These are phyloP conservation scores for Agapornis roseicollis DNA, from an alignment of 2,113 vertebrate genomes.

Conservation along the genomic window DNA sequence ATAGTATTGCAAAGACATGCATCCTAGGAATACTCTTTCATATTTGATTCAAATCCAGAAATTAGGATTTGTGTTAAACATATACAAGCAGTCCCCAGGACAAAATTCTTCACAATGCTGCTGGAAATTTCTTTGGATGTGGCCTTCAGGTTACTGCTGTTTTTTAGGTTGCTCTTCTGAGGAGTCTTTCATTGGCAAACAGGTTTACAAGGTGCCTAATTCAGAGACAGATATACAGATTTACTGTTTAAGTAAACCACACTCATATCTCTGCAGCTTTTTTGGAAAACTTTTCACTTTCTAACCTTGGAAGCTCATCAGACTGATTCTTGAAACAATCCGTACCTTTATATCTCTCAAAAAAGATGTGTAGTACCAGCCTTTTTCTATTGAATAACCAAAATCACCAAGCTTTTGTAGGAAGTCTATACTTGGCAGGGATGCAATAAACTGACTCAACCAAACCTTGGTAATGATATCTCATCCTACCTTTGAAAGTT, in stretches of 20 bases:
- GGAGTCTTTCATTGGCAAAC: not conserved
- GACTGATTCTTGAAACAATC: not conserved
- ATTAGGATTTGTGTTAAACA: not conserved
- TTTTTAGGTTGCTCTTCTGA: not conserved
- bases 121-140: not conserved
- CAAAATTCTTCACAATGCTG: not conserved
- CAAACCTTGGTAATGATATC: not conserved
- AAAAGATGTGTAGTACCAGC: not conserved
- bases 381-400: not conserved
- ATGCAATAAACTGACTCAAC: not conserved
- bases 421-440: not conserved
- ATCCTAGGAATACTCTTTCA: not conserved
- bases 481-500: not conserved
- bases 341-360: not conserved
- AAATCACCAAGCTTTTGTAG: not conserved
- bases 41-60: not conserved
- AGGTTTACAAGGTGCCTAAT: not conserved
- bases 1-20: not conserved
- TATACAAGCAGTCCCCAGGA: rapidly evolving
- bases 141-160: not conserved
- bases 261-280: not conserved
- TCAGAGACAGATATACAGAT: not conserved
- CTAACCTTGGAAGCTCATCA: not conserved
- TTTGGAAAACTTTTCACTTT: not conserved
- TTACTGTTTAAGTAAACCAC: not conserved